A percentile compares a stretch with the other conserved stretches of the same genome.
Conservation (phyloP, 2,888 invertebrate species). For the Drosophila gaucha region DNA sequence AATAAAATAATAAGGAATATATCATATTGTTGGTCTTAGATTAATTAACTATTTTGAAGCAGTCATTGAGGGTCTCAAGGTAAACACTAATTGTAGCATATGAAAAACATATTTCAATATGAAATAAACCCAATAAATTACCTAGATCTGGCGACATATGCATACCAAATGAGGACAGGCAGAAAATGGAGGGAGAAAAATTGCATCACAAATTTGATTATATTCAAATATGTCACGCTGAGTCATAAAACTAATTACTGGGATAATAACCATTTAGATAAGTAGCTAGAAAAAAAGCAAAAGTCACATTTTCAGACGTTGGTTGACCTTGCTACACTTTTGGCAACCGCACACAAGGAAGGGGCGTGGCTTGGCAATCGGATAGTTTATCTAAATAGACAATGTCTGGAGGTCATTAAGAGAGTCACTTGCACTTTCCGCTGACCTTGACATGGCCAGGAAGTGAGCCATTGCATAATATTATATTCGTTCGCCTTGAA, state of each 20-base stretch:
- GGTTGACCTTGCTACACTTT: conserved; percentile 75
- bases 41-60: too few relatives aligned
- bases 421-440: conserved; percentile 69
- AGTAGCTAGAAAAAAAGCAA: conserved; percentile 21
- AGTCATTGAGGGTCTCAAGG: not conserved
- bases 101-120: conserved; percentile 33
- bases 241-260: conserved; percentile 68
- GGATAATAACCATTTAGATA: conserved; percentile 43
- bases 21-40: too few relatives aligned
- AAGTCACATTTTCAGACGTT: conserved; percentile 8
- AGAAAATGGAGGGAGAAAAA: conserved; percentile 18
- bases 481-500: conserved; percentile 48
- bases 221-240: conserved; percentile 27
- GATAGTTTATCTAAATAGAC: conserved; percentile 10
- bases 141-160: conserved; percentile 39
- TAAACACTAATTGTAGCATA: conserved; percentile 5
- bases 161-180: conserved; percentile 37
- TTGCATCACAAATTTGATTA: conserved; percentile 37
- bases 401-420: conserved; percentile 37
- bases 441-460: conserved; percentile 49
- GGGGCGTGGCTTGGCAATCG: conserved; percentile 3
- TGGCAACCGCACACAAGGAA: conserved; percentile 47
- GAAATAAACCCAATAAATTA: conserved; percentile 27
- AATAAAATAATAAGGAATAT: too few relatives aligned
- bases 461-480: conserved; percentile 63